phyloP scores from a whole-genome alignment of 2,797 vertebrate genomes.

The Morus bassanus region DNA sequence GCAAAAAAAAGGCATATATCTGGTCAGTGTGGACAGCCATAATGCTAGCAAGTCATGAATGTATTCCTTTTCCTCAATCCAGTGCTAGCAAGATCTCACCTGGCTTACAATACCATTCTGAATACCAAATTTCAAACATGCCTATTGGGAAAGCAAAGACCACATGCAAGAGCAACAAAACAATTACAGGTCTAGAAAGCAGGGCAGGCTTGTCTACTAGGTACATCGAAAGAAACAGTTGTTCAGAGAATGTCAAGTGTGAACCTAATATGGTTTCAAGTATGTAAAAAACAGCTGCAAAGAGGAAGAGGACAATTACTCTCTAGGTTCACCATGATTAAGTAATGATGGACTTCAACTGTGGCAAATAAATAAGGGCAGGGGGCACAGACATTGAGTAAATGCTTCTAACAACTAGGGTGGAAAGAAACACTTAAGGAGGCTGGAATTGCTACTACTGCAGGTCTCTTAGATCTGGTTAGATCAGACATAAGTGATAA shows the following conservation, averaged over 20 bases:
- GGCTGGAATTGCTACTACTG: background rate
- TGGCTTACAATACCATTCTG: background rate
- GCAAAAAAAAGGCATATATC: background rate
- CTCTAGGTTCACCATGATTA: background rate
- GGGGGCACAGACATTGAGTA: background rate
- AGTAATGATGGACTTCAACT: background rate
- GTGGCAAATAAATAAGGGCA: background rate
- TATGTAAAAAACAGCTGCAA: background rate
- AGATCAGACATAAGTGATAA: background rate
- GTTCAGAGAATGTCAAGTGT: background rate
- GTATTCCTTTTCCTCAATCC: background rate
- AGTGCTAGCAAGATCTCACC: background rate
- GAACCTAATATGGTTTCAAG: background rate
- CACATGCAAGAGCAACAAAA: background rate
- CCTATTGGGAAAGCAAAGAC: background rate
- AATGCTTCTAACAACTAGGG: background rate
- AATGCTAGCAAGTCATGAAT: background rate
- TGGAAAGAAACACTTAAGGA: background rate
- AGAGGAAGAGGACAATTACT: background rate
- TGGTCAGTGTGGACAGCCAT: background rate
- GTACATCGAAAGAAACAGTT: background rate
- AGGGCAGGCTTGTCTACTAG: background rate
- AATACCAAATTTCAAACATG: background rate
- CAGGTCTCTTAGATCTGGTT: background rate
- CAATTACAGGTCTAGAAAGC: background rate